Evolutionary conservation across 2,113 vertebrate species (phyloP), one percentile per base, ranked within the genome.

Genomic region (Emberiza fucata): DNA sequence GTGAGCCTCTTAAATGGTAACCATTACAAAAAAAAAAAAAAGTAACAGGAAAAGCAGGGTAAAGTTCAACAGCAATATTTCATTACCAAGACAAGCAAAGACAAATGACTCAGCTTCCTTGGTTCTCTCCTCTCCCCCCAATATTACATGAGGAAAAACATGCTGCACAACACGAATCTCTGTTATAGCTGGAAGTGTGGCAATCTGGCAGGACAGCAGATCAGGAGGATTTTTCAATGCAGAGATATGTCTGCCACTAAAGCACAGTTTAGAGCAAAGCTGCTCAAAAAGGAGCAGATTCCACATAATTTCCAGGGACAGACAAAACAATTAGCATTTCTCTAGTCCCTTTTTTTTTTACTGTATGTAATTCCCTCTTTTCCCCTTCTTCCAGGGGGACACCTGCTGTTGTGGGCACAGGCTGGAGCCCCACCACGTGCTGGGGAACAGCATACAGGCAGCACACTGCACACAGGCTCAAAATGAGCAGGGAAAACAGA

Each of bases 41-140:
- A 72, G 31, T 13, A 85, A 45, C 12, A 81, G 72, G 53, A 89
- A 71, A 95, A 68, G 81, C 44, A 84, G 84, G 85, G 92, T 37
- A 51, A 94, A 79, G 81, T 92, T 94, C 72, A 83, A 63, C 27
- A 24, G 12, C 51, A 79, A 35, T 96, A 84, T 90, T 96, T 96
- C 82, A 87, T 94, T 83, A 85, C 16, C 25, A 65, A 81, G 94
- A 92, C 87, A 83, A 77, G 65, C 44, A 88, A 92, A 73, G 73
- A 86, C 15, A 81, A 92, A 93, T 63, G 4, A 27, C 42, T 69
- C 63, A 11, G 44, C 27, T 59, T 85, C 45, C 56, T 69, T 50
- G 33, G 40, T 71, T 84, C 73, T 90, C 56, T 83, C 48, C 48
- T 91, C 83, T 94, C 37, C 13, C 35, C 29, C 25, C 39, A 59